These are phyloP conservation scores for Heliconius hermathena DNA, from an alignment of 1,140 invertebrate species.

Conservation along the genomic window DNA sequence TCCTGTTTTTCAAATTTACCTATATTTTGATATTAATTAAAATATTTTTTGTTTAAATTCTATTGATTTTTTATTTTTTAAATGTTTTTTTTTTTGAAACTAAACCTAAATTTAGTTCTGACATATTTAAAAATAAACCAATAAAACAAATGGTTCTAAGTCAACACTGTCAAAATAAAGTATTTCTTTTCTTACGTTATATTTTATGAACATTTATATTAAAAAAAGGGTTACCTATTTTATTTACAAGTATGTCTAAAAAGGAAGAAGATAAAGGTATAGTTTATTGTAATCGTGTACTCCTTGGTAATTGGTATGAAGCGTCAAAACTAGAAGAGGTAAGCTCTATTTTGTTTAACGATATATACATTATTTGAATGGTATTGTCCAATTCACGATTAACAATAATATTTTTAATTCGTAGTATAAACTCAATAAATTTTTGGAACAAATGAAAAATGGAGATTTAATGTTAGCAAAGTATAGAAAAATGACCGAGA, in stretches of 20 bases:
- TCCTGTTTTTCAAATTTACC: too few species aligned
- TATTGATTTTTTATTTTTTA: too few species aligned
- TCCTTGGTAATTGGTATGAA: conserved; percentile 74
- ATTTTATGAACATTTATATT: too few species aligned
- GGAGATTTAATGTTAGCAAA: conserved; percentile 69
- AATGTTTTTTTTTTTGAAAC: too few species aligned
- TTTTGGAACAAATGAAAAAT: conserved; percentile 70
- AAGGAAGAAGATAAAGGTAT: conserved; percentile 69
- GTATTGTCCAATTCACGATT: too few species aligned
- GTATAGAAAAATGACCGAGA: conserved; percentile 69
- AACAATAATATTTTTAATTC: conserved; percentile 24
- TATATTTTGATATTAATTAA: too few species aligned
- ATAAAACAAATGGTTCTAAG: neutral
- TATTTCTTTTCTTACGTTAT: neutral
- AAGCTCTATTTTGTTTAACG: conserved; percentile 21
- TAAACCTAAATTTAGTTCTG: too few species aligned
- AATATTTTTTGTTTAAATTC: too few species aligned
- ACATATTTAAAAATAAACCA: too few species aligned
- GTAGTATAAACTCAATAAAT: conserved; percentile 65
- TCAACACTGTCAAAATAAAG: neutral
- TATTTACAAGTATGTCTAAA: conserved; percentile 40
- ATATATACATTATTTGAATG: neutral
- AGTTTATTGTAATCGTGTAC: conserved; percentile 68
- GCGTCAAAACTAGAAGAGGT: conserved; percentile 70
- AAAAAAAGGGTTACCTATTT: neutral